Evolutionary conservation across 2,888 invertebrate genomes (phyloP).

Genomic region (Drosophila siamana): DNA sequence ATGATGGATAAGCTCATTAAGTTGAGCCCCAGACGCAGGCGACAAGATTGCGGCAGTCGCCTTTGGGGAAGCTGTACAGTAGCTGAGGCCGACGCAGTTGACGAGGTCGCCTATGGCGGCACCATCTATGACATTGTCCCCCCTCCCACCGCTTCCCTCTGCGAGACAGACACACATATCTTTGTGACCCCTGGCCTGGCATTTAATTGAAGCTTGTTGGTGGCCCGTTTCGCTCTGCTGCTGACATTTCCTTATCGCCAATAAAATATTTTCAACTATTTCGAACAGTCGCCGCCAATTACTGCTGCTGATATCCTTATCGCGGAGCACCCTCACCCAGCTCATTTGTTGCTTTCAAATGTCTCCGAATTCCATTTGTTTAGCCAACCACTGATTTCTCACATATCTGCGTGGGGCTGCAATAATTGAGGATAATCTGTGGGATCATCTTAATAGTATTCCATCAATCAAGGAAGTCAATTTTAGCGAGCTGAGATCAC

Average conservation of each 20-base stretch:
- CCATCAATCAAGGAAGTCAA: not conserved
- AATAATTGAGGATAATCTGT: not conserved
- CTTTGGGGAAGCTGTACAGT: conserved; percentile 41
- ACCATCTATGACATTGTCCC: conserved; percentile 52
- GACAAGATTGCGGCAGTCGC: conserved; percentile 49
- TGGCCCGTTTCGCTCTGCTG: conserved; percentile 44
- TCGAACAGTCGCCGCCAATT: not conserved
- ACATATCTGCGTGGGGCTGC: not conserved
- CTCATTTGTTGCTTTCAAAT: not conserved
- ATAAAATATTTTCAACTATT: conserved; percentile 45
- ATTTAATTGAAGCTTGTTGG: conserved; percentile 75
- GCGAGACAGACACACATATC: not conserved
- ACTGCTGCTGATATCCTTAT: conserved; percentile 1
- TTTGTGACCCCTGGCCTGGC: conserved; percentile 44
- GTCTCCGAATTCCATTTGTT: conserved; percentile 12
- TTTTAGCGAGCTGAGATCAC: not conserved
- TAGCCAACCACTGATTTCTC: not conserved
- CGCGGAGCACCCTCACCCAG: conserved; percentile 6
- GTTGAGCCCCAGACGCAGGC: conserved; percentile 48
- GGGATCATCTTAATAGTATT: not conserved
- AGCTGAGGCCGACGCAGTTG: conserved; percentile 54
- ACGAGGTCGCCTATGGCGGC: conserved; percentile 56
- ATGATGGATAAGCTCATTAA: conserved; percentile 80
- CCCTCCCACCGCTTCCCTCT: not conserved
- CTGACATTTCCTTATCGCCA: conserved; percentile 52